These are phyloP conservation scores for Linhomoeus sp. DNA, from an alignment of 2,888 invertebrate genomes.

Conservation along the genomic window DNA sequence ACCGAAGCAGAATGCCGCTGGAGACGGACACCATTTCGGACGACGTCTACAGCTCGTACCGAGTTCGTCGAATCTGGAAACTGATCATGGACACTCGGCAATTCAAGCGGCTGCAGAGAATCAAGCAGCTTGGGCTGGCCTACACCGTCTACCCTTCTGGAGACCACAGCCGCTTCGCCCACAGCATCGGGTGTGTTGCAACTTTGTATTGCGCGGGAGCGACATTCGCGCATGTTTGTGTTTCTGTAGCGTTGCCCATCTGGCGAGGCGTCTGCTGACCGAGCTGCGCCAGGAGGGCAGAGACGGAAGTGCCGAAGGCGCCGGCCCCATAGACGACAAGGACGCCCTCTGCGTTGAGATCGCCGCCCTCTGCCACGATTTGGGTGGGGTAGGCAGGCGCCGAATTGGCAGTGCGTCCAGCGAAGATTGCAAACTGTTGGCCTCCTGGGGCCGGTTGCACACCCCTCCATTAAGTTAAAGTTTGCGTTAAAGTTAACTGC, in stretches of 20 bases:
- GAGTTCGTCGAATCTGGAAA: no score
- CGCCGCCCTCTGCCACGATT: constrained; percentile 46
- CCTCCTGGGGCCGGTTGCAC: no score
- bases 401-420: no score
- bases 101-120: constrained; percentile 41
- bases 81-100: constrained; percentile 42
- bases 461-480: no score
- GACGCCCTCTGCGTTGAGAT: constrained; percentile 40
- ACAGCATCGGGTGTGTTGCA: no score
- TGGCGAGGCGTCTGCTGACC: constrained; percentile 34
- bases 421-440: no score
- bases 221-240: no score
- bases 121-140: constrained; percentile 40
- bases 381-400: constrained; percentile 38
- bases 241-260: constrained; percentile 35
- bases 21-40: no score
- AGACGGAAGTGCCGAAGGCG: not conserved
- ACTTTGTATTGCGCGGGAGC: no score
- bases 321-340: constrained; percentile 26
- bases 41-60: no score
- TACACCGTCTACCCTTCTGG: constrained; percentile 36
- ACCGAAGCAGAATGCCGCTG: no score
- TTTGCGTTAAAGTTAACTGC: no score
- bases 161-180: constrained; percentile 41
- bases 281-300: constrained; percentile 17